Conservation (phyloP, 2,113 vertebrate species). For the Stigmatopora nigra region DNA sequence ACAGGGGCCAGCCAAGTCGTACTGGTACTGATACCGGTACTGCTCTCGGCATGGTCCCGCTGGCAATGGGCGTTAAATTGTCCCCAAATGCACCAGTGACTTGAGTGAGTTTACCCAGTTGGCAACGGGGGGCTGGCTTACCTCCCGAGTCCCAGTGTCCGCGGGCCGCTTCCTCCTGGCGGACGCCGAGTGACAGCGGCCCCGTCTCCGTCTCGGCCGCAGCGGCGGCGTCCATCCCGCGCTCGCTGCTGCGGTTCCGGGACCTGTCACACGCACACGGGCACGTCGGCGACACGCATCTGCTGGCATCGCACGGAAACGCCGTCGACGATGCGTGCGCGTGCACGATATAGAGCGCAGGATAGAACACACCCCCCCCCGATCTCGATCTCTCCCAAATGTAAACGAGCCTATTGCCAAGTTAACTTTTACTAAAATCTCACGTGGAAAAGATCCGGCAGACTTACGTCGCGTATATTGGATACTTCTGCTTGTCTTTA, state of each 20-base stretch:
- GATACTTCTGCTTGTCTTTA: slow-evolving; percentile 77
- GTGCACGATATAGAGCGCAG: neutral
- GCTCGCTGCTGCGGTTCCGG: slow-evolving; percentile 9
- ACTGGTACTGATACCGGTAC: slow-evolving; percentile 32
- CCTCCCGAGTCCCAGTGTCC: slow-evolving; percentile 60
- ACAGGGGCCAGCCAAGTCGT: slow-evolving; percentile 73
- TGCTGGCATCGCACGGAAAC: slow-evolving; percentile 6
- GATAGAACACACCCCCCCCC: neutral
- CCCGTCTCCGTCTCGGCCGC: slow-evolving; percentile 50
- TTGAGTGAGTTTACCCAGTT: slow-evolving; percentile 5
- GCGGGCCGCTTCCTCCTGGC: slow-evolving; percentile 66
- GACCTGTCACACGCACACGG: slow-evolving; percentile 50
- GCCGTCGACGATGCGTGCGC: neutral
- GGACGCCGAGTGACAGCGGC: slow-evolving; percentile 72
- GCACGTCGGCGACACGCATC: slow-evolving; percentile 22
- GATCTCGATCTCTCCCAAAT: slow-evolving; percentile 5
- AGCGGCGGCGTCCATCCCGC: slow-evolving; percentile 1
- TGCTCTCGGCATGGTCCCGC: slow-evolving; percentile 52
- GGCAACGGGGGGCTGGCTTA: slow-evolving; percentile 37
- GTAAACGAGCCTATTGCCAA: slow-evolving; percentile 24
- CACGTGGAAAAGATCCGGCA: neutral
- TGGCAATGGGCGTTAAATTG: slow-evolving; percentile 54
- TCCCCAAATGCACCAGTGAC: slow-evolving; percentile 19
- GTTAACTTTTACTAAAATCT: slow-evolving; percentile 68
- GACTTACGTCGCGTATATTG: slow-evolving; percentile 69